Evolutionary conservation across 1,140 invertebrate species (phyloP).

Genomic region (Theocolax elegans): DNA sequence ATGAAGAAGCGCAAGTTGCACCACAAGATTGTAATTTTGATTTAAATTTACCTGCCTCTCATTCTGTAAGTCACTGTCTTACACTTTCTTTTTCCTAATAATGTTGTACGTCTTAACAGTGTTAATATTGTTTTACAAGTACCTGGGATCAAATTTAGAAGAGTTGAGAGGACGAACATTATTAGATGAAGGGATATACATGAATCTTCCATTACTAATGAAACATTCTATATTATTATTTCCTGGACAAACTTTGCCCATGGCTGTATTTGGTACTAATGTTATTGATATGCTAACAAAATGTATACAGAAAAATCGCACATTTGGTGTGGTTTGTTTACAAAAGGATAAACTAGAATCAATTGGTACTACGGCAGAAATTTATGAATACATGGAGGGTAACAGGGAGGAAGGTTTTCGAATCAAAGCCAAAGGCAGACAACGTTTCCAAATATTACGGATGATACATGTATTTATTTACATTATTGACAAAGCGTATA

Average conservation of each 20-base stretch:
- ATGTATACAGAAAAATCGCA: conserved; percentile 71
- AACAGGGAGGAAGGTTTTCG: conserved; percentile 54
- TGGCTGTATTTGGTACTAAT: conserved; percentile 71
- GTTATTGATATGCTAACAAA: conserved; percentile 70
- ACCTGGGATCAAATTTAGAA: conserved; percentile 74
- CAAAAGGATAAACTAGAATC: conserved; percentile 46
- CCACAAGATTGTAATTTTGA: conserved; percentile 57
- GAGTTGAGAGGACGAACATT: conserved; percentile 73
- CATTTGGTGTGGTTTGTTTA: conserved; percentile 72
- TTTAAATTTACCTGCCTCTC: conserved; percentile 65
- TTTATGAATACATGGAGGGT: conserved; percentile 73
- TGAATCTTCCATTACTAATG: conserved; percentile 72
- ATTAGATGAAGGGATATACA: conserved; percentile 66
- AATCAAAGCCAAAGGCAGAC: conserved; percentile 75
- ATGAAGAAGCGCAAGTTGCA: neutral
- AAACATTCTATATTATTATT: conserved; percentile 73
- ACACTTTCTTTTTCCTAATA: conserved; percentile 1
- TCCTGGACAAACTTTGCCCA: conserved; percentile 79
- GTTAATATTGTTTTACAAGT: conserved; percentile 60
- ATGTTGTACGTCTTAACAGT: neutral
- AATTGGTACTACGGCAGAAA: conserved; percentile 79
- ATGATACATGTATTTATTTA: conserved; percentile 49
- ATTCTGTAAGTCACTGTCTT: conserved; percentile 65
- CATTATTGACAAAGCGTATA: too few species aligned
- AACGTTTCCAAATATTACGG: conserved; percentile 73